Evolutionary conservation across 2,888 invertebrate genomes (phyloP).

Genomic region (Ferdinandea cuprea): DNA sequence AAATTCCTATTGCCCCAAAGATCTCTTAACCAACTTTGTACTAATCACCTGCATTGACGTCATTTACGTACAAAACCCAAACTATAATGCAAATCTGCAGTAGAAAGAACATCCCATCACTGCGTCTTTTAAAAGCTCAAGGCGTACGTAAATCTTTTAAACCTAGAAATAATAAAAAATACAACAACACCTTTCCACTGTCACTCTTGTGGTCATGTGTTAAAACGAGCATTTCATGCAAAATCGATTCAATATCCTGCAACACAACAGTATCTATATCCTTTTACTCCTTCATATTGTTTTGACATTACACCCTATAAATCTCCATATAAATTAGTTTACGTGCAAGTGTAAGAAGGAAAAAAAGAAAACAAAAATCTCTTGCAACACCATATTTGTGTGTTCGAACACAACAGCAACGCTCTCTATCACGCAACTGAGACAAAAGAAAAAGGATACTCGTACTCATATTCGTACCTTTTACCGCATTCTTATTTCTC

Average conservation of each 20-base stretch:
- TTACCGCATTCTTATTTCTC: conserved; percentile 67
- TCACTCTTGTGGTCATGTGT: conserved; percentile 71
- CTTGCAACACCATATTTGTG: conserved; percentile 33
- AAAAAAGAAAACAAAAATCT: conserved; percentile 17
- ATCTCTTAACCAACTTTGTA: not conserved
- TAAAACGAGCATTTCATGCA: conserved; percentile 70
- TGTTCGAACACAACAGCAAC: conserved; percentile 19
- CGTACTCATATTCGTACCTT: too few relatives aligned
- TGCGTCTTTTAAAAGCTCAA: conserved; percentile 21
- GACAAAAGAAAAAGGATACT: conserved; percentile 60
- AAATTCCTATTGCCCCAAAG: not conserved
- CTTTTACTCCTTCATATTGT: conserved; percentile 51
- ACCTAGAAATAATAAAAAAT: conserved; percentile 16
- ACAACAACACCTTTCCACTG: conserved; percentile 67
- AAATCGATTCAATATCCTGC: conserved; percentile 51
- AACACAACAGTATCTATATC: conserved; percentile 11
- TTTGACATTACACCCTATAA: conserved; percentile 68
- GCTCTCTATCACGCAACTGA: conserved; percentile 55
- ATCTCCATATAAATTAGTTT: conserved; percentile 71
- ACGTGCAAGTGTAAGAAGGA: conserved; percentile 22
- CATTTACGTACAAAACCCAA: not conserved
- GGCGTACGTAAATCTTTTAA: conserved; percentile 50
- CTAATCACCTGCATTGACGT: conserved; percentile 11
- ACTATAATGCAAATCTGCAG: not conserved
- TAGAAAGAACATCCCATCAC: not conserved